A percentile compares a stretch with the other conserved stretches of the same genome.
Conservation (phyloP, 2,113 vertebrate genomes). For the Cephalopterus ornatus region DNA sequence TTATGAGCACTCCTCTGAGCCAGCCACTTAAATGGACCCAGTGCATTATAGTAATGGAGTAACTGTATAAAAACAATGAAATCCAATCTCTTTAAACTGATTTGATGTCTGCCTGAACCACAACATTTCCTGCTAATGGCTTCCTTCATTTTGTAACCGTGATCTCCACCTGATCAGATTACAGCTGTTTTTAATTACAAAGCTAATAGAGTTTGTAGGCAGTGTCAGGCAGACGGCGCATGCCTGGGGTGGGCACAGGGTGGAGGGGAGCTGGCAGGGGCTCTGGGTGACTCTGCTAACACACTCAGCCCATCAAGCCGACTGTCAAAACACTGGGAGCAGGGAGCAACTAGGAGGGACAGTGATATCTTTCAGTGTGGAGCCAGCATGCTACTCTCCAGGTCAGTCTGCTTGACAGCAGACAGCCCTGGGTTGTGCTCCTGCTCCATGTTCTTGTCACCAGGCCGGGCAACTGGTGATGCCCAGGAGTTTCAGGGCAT, state of each 20-base stretch:
- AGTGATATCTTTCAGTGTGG: not conserved
- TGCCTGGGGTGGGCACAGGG: slow-evolving; percentile 34
- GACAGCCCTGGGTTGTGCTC: not conserved
- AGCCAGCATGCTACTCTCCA: not conserved
- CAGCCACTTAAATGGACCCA: slow-evolving; percentile 79
- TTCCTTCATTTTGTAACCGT: slow-evolving; percentile 92
- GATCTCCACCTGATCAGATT: slow-evolving; percentile 84
- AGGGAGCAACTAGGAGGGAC: not conserved
- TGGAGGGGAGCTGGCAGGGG: not conserved
- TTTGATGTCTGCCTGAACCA: slow-evolving; percentile 85
- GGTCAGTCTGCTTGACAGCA: not conserved
- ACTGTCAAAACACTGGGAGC: slow-evolving; percentile 14
- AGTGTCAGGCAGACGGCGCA: slow-evolving; percentile 72
- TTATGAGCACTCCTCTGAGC: slow-evolving; percentile 60
- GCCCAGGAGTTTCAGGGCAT: not conserved
- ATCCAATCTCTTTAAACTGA: slow-evolving; percentile 86
- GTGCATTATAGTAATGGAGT: slow-evolving; percentile 89
- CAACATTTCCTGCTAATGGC: slow-evolving; percentile 88
- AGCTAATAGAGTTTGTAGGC: slow-evolving; percentile 77
- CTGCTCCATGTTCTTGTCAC: not conserved
- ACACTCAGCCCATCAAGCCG: not conserved
- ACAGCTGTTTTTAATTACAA: slow-evolving; percentile 82
- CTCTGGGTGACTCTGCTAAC: not conserved
- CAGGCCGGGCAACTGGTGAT: not conserved
- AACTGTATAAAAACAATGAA: slow-evolving; percentile 86